phyloP scores from a whole-genome alignment of 2,888 invertebrate species.

The Rosalia funebris region DNA sequence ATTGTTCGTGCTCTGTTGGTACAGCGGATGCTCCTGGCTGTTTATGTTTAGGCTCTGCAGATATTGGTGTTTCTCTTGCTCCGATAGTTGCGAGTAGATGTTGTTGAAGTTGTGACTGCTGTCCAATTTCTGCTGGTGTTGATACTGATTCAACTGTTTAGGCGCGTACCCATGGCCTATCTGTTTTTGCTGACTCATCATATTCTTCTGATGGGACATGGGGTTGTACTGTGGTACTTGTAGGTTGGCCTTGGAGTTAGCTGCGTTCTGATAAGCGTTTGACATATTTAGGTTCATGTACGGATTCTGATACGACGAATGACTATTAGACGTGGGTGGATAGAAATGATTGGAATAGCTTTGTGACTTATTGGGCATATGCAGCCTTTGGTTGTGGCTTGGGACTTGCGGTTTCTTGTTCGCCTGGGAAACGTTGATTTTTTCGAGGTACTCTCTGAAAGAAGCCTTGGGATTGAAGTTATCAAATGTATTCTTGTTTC shows the following conservation, averaged over 20 bases:
- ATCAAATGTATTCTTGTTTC: conserved; percentile 55
- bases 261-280: conserved; percentile 46
- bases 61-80: conserved; percentile 38
- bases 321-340: conserved; percentile 31
- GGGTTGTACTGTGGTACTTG: conserved; percentile 57
- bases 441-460: conserved; percentile 47
- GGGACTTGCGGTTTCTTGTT: background rate
- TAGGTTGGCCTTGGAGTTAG: conserved; percentile 47
- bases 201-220: conserved; percentile 52
- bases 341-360: conserved; percentile 27
- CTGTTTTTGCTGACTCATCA: conserved; percentile 46
- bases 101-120: conserved; percentile 35
- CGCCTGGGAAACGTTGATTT: conserved; percentile 36
- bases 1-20: conserved; percentile 48
- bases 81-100: conserved; percentile 32
- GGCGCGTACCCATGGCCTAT: conserved; percentile 9
- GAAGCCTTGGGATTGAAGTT: conserved; percentile 45
- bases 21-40: conserved; percentile 53
- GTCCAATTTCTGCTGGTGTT: conserved; percentile 26
- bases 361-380: conserved; percentile 29
- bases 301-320: conserved; percentile 47
- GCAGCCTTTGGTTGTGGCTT: conserved; percentile 29
- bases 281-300: conserved; percentile 48
- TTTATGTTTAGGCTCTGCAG: conserved; percentile 50
- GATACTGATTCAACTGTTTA: conserved; percentile 17